Base-by-base conservation (phyloP, 2,797 vertebrate species). In the Microchirus variegatus region DNA sequence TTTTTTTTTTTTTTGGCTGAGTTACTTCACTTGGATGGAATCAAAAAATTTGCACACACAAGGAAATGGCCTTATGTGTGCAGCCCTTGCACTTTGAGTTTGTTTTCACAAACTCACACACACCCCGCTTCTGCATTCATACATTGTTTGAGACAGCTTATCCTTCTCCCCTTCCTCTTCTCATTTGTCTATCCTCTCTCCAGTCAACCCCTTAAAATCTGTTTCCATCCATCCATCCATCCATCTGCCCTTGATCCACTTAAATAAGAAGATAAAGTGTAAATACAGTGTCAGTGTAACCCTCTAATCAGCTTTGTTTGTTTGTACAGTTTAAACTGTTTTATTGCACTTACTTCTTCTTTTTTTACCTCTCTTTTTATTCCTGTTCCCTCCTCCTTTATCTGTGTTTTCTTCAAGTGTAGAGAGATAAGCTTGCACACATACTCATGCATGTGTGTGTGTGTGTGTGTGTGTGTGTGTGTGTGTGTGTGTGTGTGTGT, bases 281-380 rank as follows among this genome's bases (percentile, higher is more conserved):
- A 89, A 86, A 88, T 88, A 86, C 93, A 92, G 87, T 81, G 75
- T 87, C 78, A 65, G 70, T 56, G 67, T 65, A 72, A 77, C 78
- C 80, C 62, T 87, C 85, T 81, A 91, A 90, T 91, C 89, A 89
- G 75, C 82, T 77, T 47, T 89, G 90, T 91, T 92, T 92, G 89
- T 92, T 91, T 91, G 83, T 85, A 84, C 88, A 88, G 90, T 89
- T 88, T 90, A 90, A 92, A 91, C 87, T 92, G 90, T 91, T 92
- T 92, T 11, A 86, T 88, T 79, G 68, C 87, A 84, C 87, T 87
- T 88, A 90, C 90, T 89, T 70, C 47, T n/a, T 74, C 77, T 73
- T 65, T 67, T 53, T 48, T 48, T 40, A 12, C 47, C 59, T 54
- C 37, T 44, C 52, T 56, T 51, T 59, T 59, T 42, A 17, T 5